phyloP scores from a whole-genome alignment of 2,113 vertebrate species.

The Gallinago media region DNA sequence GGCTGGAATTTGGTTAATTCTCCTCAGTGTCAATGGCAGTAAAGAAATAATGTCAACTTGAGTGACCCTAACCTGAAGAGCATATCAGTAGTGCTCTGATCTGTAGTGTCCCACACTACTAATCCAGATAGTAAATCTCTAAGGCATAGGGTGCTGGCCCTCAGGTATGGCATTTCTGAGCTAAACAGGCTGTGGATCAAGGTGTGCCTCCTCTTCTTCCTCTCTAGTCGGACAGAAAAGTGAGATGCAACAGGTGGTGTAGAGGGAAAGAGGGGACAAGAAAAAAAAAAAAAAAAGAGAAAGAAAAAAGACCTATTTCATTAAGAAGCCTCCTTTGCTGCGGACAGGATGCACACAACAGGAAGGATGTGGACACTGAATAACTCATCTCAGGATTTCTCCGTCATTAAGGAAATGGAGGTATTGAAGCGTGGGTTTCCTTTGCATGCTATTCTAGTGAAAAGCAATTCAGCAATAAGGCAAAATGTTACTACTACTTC shows the following conservation, averaged over 20 bases:
- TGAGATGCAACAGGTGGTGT: neutral
- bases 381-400: slow-evolving; percentile 69
- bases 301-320: neutral
- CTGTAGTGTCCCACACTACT: neutral
- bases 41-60: neutral
- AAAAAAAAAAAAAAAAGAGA: neutral
- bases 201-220: neutral
- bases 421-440: slow-evolving; percentile 21
- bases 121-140: neutral
- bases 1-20: neutral
- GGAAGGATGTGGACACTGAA: slow-evolving; percentile 72
- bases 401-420: slow-evolving; percentile 50
- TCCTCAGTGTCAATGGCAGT: neutral
- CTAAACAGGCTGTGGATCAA: neutral
- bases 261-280: neutral
- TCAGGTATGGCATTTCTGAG: neutral
- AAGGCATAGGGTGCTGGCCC: neutral
- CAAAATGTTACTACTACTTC: neutral
- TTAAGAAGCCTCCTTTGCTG: slow-evolving; percentile 51
- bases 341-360: slow-evolving; percentile 66
- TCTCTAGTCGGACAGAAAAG: neutral
- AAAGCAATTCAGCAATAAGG: slow-evolving; percentile 17
- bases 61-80: neutral
- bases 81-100: too few relatives aligned
- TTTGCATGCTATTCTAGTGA: slow-evolving; percentile 15